These are phyloP conservation scores for Selenia dentaria DNA, from an alignment of 2,888 invertebrate species.

Conservation along the genomic window DNA sequence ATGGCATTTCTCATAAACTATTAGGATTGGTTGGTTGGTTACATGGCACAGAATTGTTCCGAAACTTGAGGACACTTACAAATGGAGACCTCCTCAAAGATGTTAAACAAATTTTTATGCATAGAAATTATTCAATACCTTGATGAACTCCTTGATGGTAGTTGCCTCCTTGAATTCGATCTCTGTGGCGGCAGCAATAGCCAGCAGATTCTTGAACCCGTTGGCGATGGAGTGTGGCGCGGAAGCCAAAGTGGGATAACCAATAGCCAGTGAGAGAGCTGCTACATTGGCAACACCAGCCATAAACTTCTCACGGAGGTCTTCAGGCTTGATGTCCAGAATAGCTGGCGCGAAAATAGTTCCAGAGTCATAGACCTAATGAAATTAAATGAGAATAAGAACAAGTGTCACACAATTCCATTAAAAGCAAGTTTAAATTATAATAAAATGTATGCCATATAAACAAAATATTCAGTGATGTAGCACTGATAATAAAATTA, in stretches of 20 bases:
- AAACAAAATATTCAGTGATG: conserved; percentile 13
- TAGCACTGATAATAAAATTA: conserved; percentile 25
- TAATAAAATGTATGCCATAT: conserved; percentile 6
- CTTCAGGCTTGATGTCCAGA: conserved; percentile 98
- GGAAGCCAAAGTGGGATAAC: conserved; percentile 98
- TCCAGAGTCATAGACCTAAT: conserved; percentile 97
- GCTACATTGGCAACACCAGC: conserved; percentile 98
- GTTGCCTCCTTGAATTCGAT: conserved; percentile 97
- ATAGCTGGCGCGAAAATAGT: conserved; percentile 98
- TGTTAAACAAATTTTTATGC: too few relatives aligned
- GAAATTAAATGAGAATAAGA: background rate
- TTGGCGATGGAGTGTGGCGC: conserved; percentile 99
- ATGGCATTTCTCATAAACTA: too few relatives aligned
- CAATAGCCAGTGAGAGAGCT: conserved; percentile 95
- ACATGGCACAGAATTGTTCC: too few relatives aligned
- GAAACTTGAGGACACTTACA: too few relatives aligned
- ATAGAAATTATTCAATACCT: too few relatives aligned
- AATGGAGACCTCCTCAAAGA: too few relatives aligned
- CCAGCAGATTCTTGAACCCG: conserved; percentile 98
- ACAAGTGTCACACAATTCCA: background rate
- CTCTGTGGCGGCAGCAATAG: conserved; percentile 98
- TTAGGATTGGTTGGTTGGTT: too few relatives aligned
- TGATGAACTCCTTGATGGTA: conserved; percentile 96
- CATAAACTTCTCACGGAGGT: conserved; percentile 95
- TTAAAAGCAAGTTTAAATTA: background rate